Conservation (phyloP, 2,113 vertebrate genomes). For the Otocyon megalotis region DNA sequence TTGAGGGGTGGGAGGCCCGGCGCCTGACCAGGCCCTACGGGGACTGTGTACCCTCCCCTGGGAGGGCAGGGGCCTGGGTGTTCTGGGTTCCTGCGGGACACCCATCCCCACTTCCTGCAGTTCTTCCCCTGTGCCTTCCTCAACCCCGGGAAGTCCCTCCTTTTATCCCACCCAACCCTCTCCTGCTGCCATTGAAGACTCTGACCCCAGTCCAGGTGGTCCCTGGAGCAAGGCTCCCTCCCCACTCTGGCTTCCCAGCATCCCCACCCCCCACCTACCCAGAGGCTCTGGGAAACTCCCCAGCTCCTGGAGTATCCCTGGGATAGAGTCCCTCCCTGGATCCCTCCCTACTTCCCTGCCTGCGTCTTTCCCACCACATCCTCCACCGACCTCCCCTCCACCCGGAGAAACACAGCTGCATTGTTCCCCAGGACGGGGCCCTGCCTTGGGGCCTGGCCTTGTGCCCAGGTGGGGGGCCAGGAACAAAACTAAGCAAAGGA, state of each 20-base stretch:
- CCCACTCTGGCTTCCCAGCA: neutral
- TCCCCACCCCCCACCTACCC: neutral
- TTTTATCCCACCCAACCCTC: constrained; percentile 23
- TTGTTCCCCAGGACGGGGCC: constrained; percentile 71
- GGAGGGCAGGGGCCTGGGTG: neutral
- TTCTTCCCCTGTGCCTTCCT: neutral
- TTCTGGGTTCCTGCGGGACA: neutral
- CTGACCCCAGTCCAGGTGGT: neutral
- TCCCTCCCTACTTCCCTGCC: neutral
- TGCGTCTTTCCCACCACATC: constrained; percentile 58
- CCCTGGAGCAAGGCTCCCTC: neutral
- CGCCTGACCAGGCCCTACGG: neutral
- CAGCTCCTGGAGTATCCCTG: neutral
- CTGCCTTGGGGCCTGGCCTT: constrained; percentile 75
- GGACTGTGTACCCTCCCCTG: neutral
- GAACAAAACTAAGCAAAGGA: constrained; percentile 63
- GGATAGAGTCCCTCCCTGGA: constrained; percentile 13
- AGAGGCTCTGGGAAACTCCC: constrained; percentile 66
- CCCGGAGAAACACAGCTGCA: constrained; percentile 68
- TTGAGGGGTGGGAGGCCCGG: neutral
- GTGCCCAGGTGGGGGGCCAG: constrained; percentile 75
- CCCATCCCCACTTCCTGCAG: neutral
- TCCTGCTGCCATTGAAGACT: neutral
- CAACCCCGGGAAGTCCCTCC: constrained; percentile 43
- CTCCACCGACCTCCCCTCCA: constrained; percentile 50